These are phyloP conservation scores for Alouatta palliata DNA, from an alignment of 2,113 vertebrate species.

Conservation along the genomic window DNA sequence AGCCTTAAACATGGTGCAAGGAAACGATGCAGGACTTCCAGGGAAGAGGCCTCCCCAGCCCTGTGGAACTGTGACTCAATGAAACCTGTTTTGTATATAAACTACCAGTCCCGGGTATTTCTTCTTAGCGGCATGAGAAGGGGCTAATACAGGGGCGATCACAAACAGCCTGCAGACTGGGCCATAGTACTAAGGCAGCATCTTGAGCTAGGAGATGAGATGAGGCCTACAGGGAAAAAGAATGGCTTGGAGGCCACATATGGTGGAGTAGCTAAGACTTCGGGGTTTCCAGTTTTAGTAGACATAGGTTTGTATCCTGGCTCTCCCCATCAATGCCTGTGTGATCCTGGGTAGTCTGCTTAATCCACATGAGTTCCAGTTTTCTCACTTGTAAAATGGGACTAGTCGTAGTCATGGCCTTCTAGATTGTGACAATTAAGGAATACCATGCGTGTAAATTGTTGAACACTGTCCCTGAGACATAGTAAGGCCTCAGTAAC, in stretches of 20 bases:
- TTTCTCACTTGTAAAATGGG: not conserved
- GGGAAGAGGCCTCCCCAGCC: not conserved
- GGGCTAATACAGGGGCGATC: too few relatives aligned
- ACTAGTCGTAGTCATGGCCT: not conserved
- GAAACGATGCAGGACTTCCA: rapidly evolving
- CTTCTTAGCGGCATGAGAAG: too few relatives aligned
- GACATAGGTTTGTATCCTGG: not conserved
- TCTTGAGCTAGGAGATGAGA: not conserved
- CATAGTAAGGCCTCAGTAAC: not conserved
- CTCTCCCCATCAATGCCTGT: not conserved
- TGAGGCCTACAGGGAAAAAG: not conserved
- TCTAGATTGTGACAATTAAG: not conserved
- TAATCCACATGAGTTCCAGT: not conserved
- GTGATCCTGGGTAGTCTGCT: not conserved
- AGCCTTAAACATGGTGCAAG: not conserved
- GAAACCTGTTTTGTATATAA: too few relatives aligned
- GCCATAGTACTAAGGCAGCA: not conserved
- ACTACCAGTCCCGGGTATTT: too few relatives aligned
- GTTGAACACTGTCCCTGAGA: not conserved
- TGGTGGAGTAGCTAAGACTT: not conserved
- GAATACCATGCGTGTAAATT: not conserved
- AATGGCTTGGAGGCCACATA: too few relatives aligned
- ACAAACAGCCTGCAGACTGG: not conserved
- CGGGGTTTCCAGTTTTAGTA: not conserved
- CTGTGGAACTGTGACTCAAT: too few relatives aligned